Conservation (phyloP, 2,113 vertebrate species). For the Furnarius figulus region DNA sequence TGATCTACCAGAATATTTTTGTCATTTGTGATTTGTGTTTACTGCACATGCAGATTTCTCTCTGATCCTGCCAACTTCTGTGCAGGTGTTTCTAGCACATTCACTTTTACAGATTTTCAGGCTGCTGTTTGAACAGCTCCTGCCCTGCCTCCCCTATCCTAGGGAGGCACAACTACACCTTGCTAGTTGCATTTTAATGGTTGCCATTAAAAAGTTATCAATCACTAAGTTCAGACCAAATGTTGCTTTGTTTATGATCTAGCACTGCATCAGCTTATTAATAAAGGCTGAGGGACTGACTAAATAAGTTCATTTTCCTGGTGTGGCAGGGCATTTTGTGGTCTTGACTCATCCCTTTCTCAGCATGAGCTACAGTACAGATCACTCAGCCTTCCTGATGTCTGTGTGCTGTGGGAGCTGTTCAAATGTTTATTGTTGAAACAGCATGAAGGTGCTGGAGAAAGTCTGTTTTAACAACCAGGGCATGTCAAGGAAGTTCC, state of each 20-base stretch:
- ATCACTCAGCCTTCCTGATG: background rate
- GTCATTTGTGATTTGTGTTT: background rate
- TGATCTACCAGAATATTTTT: background rate
- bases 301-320: background rate
- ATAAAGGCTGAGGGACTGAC: background rate
- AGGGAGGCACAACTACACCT: background rate
- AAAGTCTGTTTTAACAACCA: slow-evolving; percentile 24
- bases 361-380: background rate
- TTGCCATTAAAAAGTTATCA: background rate
- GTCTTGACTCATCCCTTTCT: background rate
- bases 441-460: background rate
- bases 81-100: background rate
- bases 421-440: slow-evolving; percentile 37
- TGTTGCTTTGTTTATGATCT: background rate
- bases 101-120: background rate
- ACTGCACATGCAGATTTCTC: background rate
- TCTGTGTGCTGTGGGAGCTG: background rate
- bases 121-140: background rate
- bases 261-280: background rate
- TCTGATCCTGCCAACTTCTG: background rate
- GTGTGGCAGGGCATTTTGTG: background rate
- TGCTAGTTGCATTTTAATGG: background rate
- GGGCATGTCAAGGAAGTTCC: slow-evolving; percentile 26
- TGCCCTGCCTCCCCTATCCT: background rate
- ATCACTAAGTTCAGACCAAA: background rate